A percentile compares a stretch with the other conserved stretches of the same genome.
phyloP scores from a whole-genome alignment of 1,140 invertebrate species.

The Drosophila oshimai region DNA sequence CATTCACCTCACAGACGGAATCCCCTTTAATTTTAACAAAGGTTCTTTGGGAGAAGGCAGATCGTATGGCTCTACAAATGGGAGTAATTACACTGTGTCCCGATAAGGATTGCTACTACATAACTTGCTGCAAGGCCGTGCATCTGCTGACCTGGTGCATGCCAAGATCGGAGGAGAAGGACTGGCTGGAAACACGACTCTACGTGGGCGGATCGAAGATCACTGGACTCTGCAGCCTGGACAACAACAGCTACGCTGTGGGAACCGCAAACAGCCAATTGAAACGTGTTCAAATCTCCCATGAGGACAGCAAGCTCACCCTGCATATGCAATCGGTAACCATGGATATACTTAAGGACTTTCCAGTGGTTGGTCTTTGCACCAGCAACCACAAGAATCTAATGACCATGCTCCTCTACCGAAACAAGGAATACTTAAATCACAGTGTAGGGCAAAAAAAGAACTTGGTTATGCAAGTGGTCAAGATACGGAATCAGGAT shows the following conservation, averaged over 20 bases:
- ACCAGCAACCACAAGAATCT: constrained; percentile 36
- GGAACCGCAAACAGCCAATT: constrained; percentile 20
- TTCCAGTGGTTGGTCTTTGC: constrained; percentile 42
- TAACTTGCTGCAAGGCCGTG: constrained; percentile 54
- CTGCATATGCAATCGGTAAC: constrained; percentile 15
- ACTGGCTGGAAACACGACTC: constrained; percentile 34
- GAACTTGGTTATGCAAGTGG: constrained; percentile 20
- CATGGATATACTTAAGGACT: constrained; percentile 6
- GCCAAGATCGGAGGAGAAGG: neutral
- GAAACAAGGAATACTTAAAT: constrained; percentile 47
- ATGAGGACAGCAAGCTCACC: constrained; percentile 20
- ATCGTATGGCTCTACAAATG: constrained; percentile 56
- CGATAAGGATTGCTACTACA: constrained; percentile 30
- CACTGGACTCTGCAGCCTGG: constrained; percentile 27
- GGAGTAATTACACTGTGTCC: constrained; percentile 27
- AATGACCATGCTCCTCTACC: constrained; percentile 34
- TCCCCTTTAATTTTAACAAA: constrained; percentile 16
- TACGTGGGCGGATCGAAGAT: constrained; percentile 65
- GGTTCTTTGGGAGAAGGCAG: constrained; percentile 46
- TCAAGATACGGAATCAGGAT: constrained; percentile 30
- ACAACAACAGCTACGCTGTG: constrained; percentile 8
- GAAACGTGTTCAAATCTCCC: constrained; percentile 14
- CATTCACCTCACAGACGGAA: neutral
- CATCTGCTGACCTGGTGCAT: constrained; percentile 57
- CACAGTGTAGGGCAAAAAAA: neutral